These are phyloP conservation scores for Sitobion miscanthi DNA, from an alignment of 1,140 invertebrate species.

Conservation along the genomic window DNA sequence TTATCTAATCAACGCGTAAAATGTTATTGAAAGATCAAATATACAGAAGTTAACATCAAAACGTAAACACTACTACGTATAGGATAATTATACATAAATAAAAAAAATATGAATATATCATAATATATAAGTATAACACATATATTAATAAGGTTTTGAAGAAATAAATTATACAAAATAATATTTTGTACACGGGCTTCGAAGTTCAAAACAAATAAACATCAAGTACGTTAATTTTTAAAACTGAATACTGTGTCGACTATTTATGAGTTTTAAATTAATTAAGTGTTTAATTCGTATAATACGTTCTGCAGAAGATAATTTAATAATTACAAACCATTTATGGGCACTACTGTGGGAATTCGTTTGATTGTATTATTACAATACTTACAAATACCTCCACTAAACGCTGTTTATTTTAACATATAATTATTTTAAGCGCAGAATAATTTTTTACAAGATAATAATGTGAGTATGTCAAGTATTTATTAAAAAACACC, in stretches of 20 bases:
- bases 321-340: background rate
- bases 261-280: background rate
- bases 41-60: background rate
- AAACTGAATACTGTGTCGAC: background rate
- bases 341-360: background rate
- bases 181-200: background rate
- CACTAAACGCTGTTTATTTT: background rate
- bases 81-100: background rate
- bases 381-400: background rate
- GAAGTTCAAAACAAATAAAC: background rate
- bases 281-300: background rate
- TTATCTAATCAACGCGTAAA: background rate
- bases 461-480: background rate
- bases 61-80: background rate
- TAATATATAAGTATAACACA: background rate
- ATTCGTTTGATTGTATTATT: constrained; percentile 1
- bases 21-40: background rate
- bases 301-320: background rate
- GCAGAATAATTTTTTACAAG: background rate
- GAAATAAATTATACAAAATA: background rate
- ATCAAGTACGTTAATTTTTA: background rate
- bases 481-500: background rate
- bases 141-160: background rate
- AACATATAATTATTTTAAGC: background rate
- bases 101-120: background rate